Percentiles rank a stretch among this genome's conserved stretches.
Evolutionary conservation across 2,888 invertebrate species (phyloP).

Genomic region (Scaptomyza flava): DNA sequence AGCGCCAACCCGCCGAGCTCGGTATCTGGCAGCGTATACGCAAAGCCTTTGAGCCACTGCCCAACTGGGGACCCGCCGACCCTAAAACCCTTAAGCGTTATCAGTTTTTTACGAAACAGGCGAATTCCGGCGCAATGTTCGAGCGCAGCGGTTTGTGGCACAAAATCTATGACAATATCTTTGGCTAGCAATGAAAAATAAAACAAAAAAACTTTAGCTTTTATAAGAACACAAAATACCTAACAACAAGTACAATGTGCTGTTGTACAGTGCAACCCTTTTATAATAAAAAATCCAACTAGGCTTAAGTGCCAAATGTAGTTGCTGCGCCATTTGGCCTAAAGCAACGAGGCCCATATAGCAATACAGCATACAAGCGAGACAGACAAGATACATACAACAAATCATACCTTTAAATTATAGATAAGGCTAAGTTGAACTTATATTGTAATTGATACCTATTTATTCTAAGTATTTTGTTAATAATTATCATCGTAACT

Average conservation of each 20-base stretch:
- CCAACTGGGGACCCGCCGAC: constrained; percentile 83
- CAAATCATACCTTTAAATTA: constrained; percentile 1
- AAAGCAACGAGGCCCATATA: constrained; percentile 39
- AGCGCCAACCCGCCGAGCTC: constrained; percentile 61
- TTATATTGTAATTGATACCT: not conserved
- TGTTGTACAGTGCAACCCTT: constrained; percentile 58
- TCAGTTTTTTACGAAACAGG: constrained; percentile 68
- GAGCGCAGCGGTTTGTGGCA: constrained; percentile 78
- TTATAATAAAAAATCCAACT: constrained; percentile 54
- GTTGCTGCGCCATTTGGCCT: constrained; percentile 49
- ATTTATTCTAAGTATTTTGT: no score
- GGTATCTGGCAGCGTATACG: constrained; percentile 63
- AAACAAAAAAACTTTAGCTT: constrained; percentile 32
- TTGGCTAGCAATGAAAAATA: constrained; percentile 75
- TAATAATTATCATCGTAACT: not conserved
- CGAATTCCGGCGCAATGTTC: constrained; percentile 69
- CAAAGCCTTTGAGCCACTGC: constrained; percentile 79
- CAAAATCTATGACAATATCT: constrained; percentile 83
- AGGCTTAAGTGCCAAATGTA: constrained; percentile 70
- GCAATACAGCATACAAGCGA: no score
- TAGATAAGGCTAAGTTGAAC: not conserved
- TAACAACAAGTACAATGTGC: constrained; percentile 9
- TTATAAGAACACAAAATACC: constrained; percentile 26
- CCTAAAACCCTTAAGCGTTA: constrained; percentile 85
- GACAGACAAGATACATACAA: no score